Conservation (phyloP, 2,888 invertebrate species). For the Pristionchus japonicus region DNA sequence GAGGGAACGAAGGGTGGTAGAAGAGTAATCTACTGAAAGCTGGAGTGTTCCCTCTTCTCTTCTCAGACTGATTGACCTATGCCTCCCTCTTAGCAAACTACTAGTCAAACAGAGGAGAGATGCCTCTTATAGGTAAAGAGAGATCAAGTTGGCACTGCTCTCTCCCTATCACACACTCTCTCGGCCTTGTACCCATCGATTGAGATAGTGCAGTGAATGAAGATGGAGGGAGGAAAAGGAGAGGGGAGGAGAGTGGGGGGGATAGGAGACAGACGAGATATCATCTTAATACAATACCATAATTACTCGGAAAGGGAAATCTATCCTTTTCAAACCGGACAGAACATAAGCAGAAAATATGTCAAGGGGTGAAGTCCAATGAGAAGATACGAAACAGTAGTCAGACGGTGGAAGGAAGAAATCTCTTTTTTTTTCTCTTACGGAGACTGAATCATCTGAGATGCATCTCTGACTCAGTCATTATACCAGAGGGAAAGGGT, state of each 20-base stretch:
- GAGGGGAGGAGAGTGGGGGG: neutral
- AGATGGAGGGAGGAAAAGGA: neutral
- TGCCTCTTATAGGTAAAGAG: neutral
- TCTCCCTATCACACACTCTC: slow-evolving; percentile 12
- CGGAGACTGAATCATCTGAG: slow-evolving; percentile 30
- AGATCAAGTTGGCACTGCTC: neutral
- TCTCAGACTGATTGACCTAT: slow-evolving; percentile 29
- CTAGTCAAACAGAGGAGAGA: neutral
- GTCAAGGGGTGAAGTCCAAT: neutral
- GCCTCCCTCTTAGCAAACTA: neutral
- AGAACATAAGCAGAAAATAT: neutral
- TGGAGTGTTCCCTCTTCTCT: neutral
- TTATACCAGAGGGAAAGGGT: neutral
- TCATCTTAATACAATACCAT: neutral
- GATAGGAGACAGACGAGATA: slow-evolving; percentile 6
- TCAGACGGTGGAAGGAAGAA: neutral
- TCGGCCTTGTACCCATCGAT: slow-evolving; percentile 31
- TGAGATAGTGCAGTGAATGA: slow-evolving; percentile 24
- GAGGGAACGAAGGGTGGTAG: neutral
- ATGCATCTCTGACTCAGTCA: neutral
- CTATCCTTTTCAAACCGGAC: neutral
- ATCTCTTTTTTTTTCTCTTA: neutral
- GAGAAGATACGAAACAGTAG: slow-evolving; percentile 6
- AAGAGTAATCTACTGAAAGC: neutral
- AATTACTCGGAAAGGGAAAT: neutral